Evolutionary conservation across 2,797 vertebrate genomes (phyloP).

Genomic region (Sebastes minor): DNA sequence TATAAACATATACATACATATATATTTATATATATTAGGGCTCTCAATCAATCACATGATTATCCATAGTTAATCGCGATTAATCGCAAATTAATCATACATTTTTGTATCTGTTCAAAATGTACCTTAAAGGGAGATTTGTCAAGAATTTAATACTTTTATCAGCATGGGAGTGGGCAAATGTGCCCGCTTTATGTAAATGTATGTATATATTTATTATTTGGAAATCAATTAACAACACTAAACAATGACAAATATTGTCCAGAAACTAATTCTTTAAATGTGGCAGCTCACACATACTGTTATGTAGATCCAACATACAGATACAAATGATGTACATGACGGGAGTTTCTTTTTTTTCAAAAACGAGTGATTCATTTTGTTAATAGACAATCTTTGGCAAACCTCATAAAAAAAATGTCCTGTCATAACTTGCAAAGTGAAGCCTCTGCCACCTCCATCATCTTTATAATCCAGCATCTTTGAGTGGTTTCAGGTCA

Average conservation of each 20-base stretch:
- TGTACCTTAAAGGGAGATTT: too few species aligned
- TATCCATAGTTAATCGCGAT: too few species aligned
- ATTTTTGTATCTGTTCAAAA: too few species aligned
- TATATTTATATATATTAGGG: too few species aligned
- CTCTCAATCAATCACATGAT: too few species aligned
- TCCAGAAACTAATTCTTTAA: neutral
- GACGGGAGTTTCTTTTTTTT: neutral
- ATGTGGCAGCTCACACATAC: neutral
- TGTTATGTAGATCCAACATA: neutral
- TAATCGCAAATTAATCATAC: too few species aligned
- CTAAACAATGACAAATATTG: too few species aligned
- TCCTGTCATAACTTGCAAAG: neutral
- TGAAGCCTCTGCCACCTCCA: neutral
- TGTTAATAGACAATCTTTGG: slow-evolving; percentile 3
- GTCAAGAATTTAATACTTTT: too few species aligned
- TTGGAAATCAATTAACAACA: too few species aligned
- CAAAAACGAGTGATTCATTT: neutral
- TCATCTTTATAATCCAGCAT: neutral
- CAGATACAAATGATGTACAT: neutral
- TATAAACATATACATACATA: too few species aligned
- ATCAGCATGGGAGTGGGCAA: too few species aligned
- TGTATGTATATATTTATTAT: too few species aligned
- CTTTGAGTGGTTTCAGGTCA: neutral
- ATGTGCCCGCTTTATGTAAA: fast-evolving
- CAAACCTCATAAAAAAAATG: neutral